phyloP scores from a whole-genome alignment of 2,113 vertebrate genomes.

The Plectropomus leopardus region DNA sequence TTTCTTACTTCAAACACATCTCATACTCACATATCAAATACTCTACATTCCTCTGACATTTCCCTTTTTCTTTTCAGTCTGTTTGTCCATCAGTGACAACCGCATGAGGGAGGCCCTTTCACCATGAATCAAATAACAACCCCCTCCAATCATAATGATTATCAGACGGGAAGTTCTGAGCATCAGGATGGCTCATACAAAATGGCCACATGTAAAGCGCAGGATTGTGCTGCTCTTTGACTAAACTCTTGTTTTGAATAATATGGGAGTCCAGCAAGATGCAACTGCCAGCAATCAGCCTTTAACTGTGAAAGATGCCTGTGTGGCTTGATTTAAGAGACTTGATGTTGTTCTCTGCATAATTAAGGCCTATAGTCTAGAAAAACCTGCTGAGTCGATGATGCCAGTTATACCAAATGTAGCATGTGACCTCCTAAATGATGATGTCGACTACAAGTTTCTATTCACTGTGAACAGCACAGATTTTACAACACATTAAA shows the following conservation, averaged over 20 bases:
- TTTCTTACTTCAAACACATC: slow-evolving; percentile 31
- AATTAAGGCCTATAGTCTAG: slow-evolving; percentile 30
- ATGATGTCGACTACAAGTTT: background rate
- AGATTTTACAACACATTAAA: background rate
- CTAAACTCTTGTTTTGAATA: slow-evolving; percentile 48
- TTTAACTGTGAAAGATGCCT: slow-evolving; percentile 12
- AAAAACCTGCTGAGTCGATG: slow-evolving; percentile 28
- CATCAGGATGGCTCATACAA: slow-evolving; percentile 25
- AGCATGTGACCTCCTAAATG: background rate
- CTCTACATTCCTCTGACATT: slow-evolving; percentile 22
- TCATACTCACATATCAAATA: slow-evolving; percentile 35
- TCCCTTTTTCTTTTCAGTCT: slow-evolving; percentile 10
- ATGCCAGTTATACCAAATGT: slow-evolving; percentile 2
- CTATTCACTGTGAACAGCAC: background rate
- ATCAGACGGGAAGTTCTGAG: slow-evolving; percentile 22
- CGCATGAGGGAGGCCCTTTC: slow-evolving; percentile 21
- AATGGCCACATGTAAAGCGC: slow-evolving; percentile 18
- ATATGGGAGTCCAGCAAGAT: background rate
- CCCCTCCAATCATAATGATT: slow-evolving; percentile 50
- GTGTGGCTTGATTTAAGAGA: slow-evolving; percentile 22
- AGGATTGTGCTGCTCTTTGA: slow-evolving; percentile 28
- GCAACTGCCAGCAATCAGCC: slow-evolving; percentile 7
- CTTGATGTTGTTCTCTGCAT: slow-evolving; percentile 30
- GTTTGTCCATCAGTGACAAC: slow-evolving; percentile 24
- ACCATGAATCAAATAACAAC: slow-evolving; percentile 6